phyloP scores from a whole-genome alignment of 2,888 invertebrate species.

The Rhodophaea formosa region DNA sequence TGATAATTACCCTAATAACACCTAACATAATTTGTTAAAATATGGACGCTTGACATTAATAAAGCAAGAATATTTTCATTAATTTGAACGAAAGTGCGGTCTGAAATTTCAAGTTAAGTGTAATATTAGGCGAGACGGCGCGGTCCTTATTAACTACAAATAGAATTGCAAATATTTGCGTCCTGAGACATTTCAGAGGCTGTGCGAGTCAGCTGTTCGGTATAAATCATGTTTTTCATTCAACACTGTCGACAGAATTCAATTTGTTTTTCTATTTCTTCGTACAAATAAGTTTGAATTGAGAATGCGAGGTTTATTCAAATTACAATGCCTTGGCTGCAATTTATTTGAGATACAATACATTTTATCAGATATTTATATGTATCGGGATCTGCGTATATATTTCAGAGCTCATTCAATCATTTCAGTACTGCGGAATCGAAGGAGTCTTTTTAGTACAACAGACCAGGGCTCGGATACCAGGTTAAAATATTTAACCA shows the following conservation, averaged over 20 bases:
- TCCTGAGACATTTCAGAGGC: slow-evolving; percentile 19
- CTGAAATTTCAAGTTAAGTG: slow-evolving; percentile 4
- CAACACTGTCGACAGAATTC: not conserved
- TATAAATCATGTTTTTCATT: slow-evolving; percentile 1
- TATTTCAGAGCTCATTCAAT: no score
- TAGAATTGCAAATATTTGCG: slow-evolving; percentile 24
- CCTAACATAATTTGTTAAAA: no score
- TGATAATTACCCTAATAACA: no score
- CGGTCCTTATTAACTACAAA: slow-evolving; percentile 19
- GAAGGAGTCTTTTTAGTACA: no score
- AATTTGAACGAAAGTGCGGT: not conserved
- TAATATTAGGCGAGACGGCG: slow-evolving; percentile 15
- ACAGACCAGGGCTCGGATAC: no score
- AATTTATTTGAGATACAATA: no score
- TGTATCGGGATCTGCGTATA: no score
- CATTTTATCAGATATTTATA: no score
- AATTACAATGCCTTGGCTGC: not conserved
- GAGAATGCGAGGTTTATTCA: not conserved
- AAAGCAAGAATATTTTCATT: not conserved
- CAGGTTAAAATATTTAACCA: no score
- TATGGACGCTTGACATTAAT: no score
- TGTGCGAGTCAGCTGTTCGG: slow-evolving; percentile 20
- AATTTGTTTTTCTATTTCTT: not conserved
- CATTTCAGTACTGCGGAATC: no score
- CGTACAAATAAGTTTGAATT: not conserved